Evolutionary conservation across 2,888 invertebrate species (phyloP), one percentile per base, ranked within the genome.

Genomic region (Mimas tiliae): DNA sequence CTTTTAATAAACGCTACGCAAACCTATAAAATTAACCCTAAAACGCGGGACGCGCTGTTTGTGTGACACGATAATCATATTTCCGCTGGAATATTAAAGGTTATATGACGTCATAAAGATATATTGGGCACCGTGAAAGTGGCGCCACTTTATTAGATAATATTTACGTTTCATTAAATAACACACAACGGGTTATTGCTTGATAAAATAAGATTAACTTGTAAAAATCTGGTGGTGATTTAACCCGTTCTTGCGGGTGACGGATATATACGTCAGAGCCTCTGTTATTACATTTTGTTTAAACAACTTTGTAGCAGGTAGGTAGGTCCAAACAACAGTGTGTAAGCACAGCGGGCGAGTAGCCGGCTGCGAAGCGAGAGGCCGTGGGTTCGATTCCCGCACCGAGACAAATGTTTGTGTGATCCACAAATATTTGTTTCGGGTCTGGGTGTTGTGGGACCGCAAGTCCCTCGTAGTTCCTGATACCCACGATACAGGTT

Each of bases 41-140:
- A 65, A 65, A 65, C 47, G 53, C 53, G 65, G 55, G 47, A 53
- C 34, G 62, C 73, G 74, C 79, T 84, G 87, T 87, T 85, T 87
- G 86, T 85, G 74, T 79, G 78, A 81, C 83, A 84, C 83, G 84
- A 86, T 89, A 88, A 89, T 88, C 85, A 89, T 86, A 89, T 85
- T 85, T 88, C 86, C 83, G 76, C 79, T 66, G 58, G 79, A 81
- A 86, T 87, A 88, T 88, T 86, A 89, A 83, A 83, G 85, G 82
- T 88, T 87, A 90, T 67, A 67, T 85, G 85, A 80, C 78, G 77
- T 73, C 84, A 84, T 91, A 91, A 91, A 90, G 85, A 90, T 85
- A 85, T 89, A 80, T 78, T 74, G 80, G 76, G 79, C 81, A 77
- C 78, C 75, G 73, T 72, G 72, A 73, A 76, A 78, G 27, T 50